Evolutionary conservation across 2,113 vertebrate species (phyloP).

Genomic region (Fregetta grallaria): DNA sequence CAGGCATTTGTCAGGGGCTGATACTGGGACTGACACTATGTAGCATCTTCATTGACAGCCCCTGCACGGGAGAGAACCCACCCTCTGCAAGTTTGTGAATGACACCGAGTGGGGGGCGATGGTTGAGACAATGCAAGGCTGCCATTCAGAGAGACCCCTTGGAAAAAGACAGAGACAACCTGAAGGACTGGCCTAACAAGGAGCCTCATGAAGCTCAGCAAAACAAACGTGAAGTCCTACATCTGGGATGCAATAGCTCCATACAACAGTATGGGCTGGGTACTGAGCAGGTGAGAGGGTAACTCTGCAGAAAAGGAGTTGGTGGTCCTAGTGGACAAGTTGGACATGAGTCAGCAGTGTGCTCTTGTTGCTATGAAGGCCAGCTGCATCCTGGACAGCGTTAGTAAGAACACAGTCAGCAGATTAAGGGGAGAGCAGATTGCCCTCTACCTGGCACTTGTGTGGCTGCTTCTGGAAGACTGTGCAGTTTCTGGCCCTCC

Average conservation of each 20-base stretch:
- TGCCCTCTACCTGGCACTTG: background rate
- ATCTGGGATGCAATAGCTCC: background rate
- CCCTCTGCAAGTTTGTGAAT: background rate
- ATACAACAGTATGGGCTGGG: background rate
- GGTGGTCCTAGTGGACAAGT: background rate
- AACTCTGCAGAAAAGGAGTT: background rate
- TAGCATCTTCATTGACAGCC: background rate
- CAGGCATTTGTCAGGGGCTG: background rate
- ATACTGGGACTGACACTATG: background rate
- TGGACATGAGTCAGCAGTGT: background rate
- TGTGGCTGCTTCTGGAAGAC: background rate
- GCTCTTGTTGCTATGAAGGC: background rate
- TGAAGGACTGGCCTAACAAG: background rate
- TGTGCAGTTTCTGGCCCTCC: background rate
- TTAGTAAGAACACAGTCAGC: background rate
- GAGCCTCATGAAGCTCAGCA: background rate
- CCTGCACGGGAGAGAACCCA: background rate
- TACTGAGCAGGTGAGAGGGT: background rate
- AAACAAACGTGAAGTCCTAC: background rate
- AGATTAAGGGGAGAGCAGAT: background rate
- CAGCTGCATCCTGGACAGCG: background rate
- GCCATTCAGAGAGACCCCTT: background rate
- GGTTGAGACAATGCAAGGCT: background rate
- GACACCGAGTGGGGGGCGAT: accelerated
- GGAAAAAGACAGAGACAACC: background rate